Evolutionary conservation across 2,888 invertebrate genomes (phyloP).

Genomic region (Mactromeris polynyma): DNA sequence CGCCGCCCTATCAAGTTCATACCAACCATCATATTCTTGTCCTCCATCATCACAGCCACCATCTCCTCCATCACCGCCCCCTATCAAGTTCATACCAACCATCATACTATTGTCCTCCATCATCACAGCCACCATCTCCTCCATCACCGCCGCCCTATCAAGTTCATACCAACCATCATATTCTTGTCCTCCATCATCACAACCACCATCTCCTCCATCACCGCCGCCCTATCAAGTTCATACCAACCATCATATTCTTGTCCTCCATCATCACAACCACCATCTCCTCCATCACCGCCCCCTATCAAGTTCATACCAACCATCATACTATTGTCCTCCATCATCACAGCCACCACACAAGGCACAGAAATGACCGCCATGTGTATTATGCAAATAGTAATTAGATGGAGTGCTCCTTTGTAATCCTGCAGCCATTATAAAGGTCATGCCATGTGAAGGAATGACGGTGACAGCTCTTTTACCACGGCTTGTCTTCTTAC

Average conservation of each 20-base stretch:
- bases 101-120: constrained; percentile 24
- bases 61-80: neutral
- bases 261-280: constrained; percentile 27
- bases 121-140: constrained; percentile 43
- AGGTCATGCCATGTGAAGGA: constrained; percentile 83
- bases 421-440: constrained; percentile 88
- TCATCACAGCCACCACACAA: constrained; percentile 69
- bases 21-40: no score
- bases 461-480: constrained; percentile 45
- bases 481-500: no score
- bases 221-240: constrained; percentile 8
- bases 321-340: constrained; percentile 23
- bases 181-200: constrained; percentile 10
- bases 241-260: no score
- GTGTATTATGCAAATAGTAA: constrained; percentile 77
- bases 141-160: neutral
- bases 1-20: neutral
- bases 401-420: constrained; percentile 85
- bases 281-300: no score
- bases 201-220: neutral
- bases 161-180: no score
- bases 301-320: no score
- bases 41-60: constrained; percentile 24
- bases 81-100: no score
- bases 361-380: constrained; percentile 74